Base-by-base conservation (phyloP, 2,888 invertebrate species). In the Margaritifera margaritifera region DNA sequence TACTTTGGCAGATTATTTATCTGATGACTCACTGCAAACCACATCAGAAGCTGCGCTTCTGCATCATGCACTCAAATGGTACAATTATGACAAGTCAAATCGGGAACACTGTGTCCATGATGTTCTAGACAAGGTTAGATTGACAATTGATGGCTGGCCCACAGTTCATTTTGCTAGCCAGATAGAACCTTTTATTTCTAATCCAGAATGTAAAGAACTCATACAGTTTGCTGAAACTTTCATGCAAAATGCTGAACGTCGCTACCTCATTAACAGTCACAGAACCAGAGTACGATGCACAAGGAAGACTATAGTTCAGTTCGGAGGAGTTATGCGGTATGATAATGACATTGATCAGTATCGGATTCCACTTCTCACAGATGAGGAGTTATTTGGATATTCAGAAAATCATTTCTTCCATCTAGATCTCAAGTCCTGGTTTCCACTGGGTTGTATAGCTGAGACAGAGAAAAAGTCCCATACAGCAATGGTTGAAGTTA, bases 21-120 rank as follows among this genome's bases (percentile, higher is more conserved):
- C 69, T 22, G 80, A 80, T 61, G 75, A 80, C 73, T 67, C 71
- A 8, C 60, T 80, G n/a, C 66, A 67, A 52, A 78, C 78, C n/a
- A 77, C 80, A 2, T 77, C 80, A 24, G 80, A 80, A 55, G 71
- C 74, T 19, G 68, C 74, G 1, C 56, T 80, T 50, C 74, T 77
- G 42, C 74, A 80, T 68, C 69, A 74, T 58, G 78, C 74, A 63
- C 63, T 80, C 58, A 65, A 69, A 4, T 80, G 80, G 80, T 80
- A 78, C 54, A 68, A 78, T 18, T 69, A 80, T 64, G 75, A 78
- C 71, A 56, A 59, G 4, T 67, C 74, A 66, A 69, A 67, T 54
- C 68, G 78, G 22, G 71, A 75, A 62, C 54, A 68, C 20, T 63
- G 69, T 24, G 80, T 75, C 27, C 54, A 70, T 25, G 71, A 68